These are phyloP conservation scores for Chloropsis cyanopogon DNA, from an alignment of 2,113 vertebrate genomes.

Conservation along the genomic window DNA sequence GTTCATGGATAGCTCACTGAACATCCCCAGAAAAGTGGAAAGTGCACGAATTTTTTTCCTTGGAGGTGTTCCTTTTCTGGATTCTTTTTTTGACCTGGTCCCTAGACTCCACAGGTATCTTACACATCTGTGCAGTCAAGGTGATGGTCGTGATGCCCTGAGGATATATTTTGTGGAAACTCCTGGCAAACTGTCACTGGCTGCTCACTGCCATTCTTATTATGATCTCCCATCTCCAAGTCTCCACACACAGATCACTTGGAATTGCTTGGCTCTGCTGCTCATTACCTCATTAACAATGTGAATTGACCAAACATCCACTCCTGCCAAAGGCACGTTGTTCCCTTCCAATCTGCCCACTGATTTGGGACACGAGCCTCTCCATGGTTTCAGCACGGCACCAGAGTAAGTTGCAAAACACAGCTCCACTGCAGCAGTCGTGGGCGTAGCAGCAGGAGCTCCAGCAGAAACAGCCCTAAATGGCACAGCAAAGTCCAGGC, in stretches of 20 bases:
- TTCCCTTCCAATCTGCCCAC: neutral
- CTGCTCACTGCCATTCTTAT: neutral
- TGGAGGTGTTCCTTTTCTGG: neutral
- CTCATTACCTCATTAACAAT: neutral
- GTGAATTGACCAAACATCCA: neutral
- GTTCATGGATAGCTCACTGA: neutral
- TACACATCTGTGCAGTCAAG: neutral
- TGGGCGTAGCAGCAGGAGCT: neutral
- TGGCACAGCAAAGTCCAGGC: neutral
- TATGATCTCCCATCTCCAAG: neutral
- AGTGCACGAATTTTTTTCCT: accelerated
- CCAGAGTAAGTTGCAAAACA: neutral
- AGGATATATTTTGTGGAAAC: neutral
- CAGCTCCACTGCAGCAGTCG: neutral
- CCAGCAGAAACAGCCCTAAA: neutral
- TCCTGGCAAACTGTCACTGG: neutral
- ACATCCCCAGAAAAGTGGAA: neutral
- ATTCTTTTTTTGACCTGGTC: neutral
- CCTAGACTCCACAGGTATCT: neutral
- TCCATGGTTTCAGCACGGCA: neutral
- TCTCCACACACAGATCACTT: neutral
- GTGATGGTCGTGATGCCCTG: neutral
- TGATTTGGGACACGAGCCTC: neutral
- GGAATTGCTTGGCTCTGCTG: neutral
- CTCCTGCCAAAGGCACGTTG: accelerated